phyloP scores from a whole-genome alignment of 2,888 invertebrate species.

The Drosophila ustulata region DNA sequence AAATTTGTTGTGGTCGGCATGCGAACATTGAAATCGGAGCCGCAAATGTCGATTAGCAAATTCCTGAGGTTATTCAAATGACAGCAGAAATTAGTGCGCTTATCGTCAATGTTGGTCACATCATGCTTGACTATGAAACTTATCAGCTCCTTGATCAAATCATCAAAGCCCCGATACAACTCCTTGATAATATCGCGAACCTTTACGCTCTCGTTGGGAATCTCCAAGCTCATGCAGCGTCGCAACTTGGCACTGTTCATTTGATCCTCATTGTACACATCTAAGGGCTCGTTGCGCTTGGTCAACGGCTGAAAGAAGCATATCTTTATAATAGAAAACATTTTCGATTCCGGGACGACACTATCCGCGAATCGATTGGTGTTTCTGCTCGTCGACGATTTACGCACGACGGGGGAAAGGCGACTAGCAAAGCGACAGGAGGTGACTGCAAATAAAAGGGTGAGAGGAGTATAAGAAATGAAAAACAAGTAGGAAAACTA shows the following conservation, averaged over 20 bases:
- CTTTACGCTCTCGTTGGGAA: neutral
- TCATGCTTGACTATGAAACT: conserved; percentile 42
- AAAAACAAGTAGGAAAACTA: no score
- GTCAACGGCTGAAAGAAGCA: conserved; percentile 61
- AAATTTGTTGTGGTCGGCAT: conserved; percentile 74
- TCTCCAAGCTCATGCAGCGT: conserved; percentile 33
- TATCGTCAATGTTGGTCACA: conserved; percentile 38
- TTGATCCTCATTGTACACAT: conserved; percentile 48
- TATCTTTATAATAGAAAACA: conserved; percentile 64
- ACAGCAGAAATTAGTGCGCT: conserved; percentile 66
- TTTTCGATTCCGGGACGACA: conserved; percentile 3
- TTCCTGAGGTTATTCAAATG: conserved; percentile 70
- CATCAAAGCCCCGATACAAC: conserved; percentile 61
- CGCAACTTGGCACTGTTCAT: conserved; percentile 38
- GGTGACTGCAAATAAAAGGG: conserved; percentile 39
- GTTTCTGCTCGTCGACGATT: neutral
- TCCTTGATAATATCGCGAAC: conserved; percentile 34
- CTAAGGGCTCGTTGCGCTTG: conserved; percentile 37
- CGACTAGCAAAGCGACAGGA: conserved; percentile 56
- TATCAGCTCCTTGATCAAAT: conserved; percentile 53
- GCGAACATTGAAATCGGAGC: conserved; percentile 71
- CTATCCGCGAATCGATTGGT: neutral
- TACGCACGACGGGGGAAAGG: conserved; percentile 1
- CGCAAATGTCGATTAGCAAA: conserved; percentile 67
- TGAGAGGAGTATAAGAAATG: neutral